These are phyloP conservation scores for Phrynocephalus versicolor DNA, from an alignment of 2,113 vertebrate species.

Conservation along the genomic window DNA sequence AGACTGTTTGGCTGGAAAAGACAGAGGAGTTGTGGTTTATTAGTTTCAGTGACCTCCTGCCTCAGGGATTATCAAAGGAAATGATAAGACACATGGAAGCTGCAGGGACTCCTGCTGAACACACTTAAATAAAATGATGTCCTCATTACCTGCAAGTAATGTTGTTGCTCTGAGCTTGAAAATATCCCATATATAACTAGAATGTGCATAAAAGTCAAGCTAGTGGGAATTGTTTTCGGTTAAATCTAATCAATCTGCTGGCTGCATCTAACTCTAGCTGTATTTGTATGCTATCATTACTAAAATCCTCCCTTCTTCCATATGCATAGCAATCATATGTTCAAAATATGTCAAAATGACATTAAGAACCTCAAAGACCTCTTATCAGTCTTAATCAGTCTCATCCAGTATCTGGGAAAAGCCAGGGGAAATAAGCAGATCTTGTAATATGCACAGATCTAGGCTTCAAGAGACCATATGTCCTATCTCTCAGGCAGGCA, in stretches of 20 bases:
- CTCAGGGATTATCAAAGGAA: slow-evolving; percentile 30
- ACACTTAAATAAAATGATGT: slow-evolving; percentile 59
- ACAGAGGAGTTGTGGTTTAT: background rate
- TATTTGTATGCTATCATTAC: background rate
- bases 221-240: slow-evolving; percentile 25
- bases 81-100: slow-evolving; percentile 42
- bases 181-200: slow-evolving; percentile 8
- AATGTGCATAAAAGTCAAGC: slow-evolving; percentile 34
- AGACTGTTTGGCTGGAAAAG: slow-evolving; percentile 22
- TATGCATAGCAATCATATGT: background rate
- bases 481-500: slow-evolving; percentile 17
- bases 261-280: background rate
- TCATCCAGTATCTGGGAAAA: slow-evolving; percentile 5
- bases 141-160: slow-evolving; percentile 53
- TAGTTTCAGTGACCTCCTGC: slow-evolving; percentile 32
- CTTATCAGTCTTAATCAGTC: slow-evolving; percentile 39
- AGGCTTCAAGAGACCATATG: slow-evolving; percentile 28
- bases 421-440: slow-evolving; percentile 4
- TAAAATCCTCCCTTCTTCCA: background rate
- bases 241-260: slow-evolving; percentile 16
- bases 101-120: slow-evolving; percentile 33
- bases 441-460: slow-evolving; percentile 21
- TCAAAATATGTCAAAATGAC: slow-evolving; percentile 9
- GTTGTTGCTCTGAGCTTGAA: slow-evolving; percentile 32
- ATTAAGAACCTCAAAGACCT: slow-evolving; percentile 23